Evolutionary conservation across 2,888 invertebrate species (phyloP).

Genomic region (Diaphora mendica): DNA sequence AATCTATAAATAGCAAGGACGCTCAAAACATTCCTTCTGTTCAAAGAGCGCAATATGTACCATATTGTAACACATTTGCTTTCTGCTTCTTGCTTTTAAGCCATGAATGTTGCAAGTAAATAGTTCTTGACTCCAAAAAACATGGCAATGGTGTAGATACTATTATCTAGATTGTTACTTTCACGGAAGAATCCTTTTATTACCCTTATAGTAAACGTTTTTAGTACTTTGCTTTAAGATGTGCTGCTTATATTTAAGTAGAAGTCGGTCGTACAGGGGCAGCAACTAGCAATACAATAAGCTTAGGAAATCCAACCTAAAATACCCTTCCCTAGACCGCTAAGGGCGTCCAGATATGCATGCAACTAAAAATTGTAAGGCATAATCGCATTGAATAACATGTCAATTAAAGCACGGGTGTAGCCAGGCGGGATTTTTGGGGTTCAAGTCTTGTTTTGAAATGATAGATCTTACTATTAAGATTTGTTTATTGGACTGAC

Average conservation of each 20-base stretch:
- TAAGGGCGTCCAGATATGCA: background rate
- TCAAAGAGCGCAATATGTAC: background rate
- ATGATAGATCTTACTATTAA: no score
- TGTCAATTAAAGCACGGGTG: slow-evolving; percentile 11
- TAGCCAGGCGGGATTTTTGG: no score
- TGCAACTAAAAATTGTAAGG: background rate
- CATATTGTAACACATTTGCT: background rate
- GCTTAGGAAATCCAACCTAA: background rate
- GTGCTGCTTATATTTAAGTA: background rate
- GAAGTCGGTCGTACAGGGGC: background rate
- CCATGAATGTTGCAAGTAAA: background rate
- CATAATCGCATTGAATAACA: slow-evolving; percentile 37
- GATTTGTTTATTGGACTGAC: no score
- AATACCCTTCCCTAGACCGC: background rate
- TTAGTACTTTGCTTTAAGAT: background rate
- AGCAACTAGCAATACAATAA: background rate
- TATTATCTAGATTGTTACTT: background rate
- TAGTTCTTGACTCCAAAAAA: background rate
- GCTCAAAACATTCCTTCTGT: background rate
- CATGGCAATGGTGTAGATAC: background rate
- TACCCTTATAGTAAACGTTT: background rate
- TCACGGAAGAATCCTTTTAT: background rate
- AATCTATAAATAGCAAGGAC: background rate
- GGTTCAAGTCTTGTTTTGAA: no score
- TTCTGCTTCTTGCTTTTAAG: background rate